These are phyloP conservation scores for Scaptodrosophila latifasciaeformis DNA, from an alignment of 2,888 invertebrate species.

Conservation along the genomic window DNA sequence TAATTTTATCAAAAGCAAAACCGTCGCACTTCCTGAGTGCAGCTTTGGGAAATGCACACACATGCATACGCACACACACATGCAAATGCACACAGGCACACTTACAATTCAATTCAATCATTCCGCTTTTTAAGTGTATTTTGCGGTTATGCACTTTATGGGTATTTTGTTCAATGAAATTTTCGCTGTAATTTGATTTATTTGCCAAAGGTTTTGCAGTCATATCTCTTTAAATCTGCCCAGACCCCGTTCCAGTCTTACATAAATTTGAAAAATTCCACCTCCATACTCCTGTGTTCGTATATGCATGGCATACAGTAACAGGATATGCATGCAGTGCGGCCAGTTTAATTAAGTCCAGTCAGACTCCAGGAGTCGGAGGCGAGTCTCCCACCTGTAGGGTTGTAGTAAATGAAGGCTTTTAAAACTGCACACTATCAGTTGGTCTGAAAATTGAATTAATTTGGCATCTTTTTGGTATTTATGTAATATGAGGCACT, in stretches of 20 bases:
- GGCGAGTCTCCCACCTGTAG: neutral
- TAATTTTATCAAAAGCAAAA: slow-evolving; percentile 53
- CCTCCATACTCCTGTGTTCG: neutral
- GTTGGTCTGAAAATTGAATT: slow-evolving; percentile 48
- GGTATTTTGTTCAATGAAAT: slow-evolving; percentile 46
- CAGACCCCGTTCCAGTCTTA: neutral
- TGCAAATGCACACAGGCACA: slow-evolving; percentile 12
- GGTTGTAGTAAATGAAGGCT: slow-evolving; percentile 1
- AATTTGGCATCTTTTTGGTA: slow-evolving; percentile 31
- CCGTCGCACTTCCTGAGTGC: slow-evolving; percentile 29
- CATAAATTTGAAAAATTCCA: slow-evolving; percentile 4
- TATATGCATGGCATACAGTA: neutral
- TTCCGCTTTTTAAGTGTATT: slow-evolving; percentile 64
- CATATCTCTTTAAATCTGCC: slow-evolving; percentile 6
- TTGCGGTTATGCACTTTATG: slow-evolving; percentile 63
- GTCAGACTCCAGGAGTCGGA: neutral
- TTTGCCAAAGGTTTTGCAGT: slow-evolving; percentile 14
- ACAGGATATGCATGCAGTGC: slow-evolving; percentile 22
- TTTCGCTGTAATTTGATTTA: slow-evolving; percentile 60
- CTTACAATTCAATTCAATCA: slow-evolving; percentile 54
- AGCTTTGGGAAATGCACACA: slow-evolving; percentile 22
- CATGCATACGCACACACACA: neutral
- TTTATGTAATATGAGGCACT: slow-evolving; percentile 13
- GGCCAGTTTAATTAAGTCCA: slow-evolving; percentile 52
- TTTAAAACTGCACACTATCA: slow-evolving; percentile 10